Conservation (phyloP, 1,140 invertebrate species). For the Gonatopus flavifemur region DNA sequence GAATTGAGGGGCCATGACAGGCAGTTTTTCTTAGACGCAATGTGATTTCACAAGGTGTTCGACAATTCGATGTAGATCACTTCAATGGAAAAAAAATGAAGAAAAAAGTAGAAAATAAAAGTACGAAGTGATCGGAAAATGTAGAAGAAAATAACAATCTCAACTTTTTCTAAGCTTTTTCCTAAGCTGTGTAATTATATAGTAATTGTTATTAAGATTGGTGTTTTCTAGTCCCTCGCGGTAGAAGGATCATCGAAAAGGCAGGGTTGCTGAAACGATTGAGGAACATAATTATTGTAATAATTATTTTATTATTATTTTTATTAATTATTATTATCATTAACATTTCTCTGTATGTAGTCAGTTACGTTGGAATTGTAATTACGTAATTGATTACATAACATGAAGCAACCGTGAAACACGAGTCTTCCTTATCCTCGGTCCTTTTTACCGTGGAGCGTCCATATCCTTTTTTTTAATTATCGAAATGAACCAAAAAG, state of each 20-base stretch:
- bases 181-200: conserved; percentile 42
- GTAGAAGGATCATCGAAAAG: conserved; percentile 13
- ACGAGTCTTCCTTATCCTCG: neutral
- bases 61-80: conserved; percentile 32
- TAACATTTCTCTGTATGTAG: too few species aligned
- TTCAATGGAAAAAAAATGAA: conserved; percentile 22
- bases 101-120: conserved; percentile 11
- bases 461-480: conserved; percentile 12
- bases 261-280: too few species aligned
- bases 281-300: too few species aligned
- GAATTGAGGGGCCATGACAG: too few species aligned
- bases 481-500: conserved; percentile 14
- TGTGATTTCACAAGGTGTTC: conserved; percentile 47
- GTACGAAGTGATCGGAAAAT: neutral
- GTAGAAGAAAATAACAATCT: neutral
- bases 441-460: neutral
- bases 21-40: conserved; percentile 26
- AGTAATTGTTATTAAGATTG: conserved; percentile 43
- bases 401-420: too few species aligned
- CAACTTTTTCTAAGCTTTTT: conserved; percentile 10
- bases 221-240: conserved; percentile 51
- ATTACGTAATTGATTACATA: too few species aligned
- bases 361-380: too few species aligned
- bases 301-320: too few species aligned
- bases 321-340: too few species aligned